These are phyloP conservation scores for Callospermophilus lateralis DNA, from an alignment of 2,113 vertebrate genomes.

Conservation along the genomic window DNA sequence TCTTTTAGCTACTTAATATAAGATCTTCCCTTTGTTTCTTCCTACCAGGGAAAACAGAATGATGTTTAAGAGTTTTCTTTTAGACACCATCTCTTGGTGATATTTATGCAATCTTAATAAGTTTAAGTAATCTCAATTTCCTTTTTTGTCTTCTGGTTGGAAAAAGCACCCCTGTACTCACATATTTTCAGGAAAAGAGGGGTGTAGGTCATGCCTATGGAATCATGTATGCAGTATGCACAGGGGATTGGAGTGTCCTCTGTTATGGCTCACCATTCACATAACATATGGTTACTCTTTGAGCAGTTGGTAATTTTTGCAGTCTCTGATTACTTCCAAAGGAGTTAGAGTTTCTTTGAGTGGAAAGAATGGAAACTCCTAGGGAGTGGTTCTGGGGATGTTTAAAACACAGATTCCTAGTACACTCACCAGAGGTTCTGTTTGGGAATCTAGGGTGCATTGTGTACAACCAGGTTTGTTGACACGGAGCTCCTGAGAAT, in stretches of 20 bases:
- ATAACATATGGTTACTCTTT: background rate
- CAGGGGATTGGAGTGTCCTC: background rate
- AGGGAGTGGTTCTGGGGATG: background rate
- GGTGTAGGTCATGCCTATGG: background rate
- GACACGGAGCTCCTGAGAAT: background rate
- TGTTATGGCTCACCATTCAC: background rate
- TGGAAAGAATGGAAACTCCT: background rate
- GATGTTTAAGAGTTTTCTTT: background rate
- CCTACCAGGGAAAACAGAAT: background rate
- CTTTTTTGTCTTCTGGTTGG: conserved; percentile 31
- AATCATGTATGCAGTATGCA: background rate
- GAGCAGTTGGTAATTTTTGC: background rate
- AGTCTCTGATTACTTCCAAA: background rate
- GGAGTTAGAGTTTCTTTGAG: background rate
- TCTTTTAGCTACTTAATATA: background rate
- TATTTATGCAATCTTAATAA: conserved; percentile 1
- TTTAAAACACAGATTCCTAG: background rate
- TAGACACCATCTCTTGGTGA: conserved; percentile 1
- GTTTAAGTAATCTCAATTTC: conserved; percentile 18
- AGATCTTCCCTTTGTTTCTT: background rate
- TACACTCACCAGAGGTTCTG: background rate
- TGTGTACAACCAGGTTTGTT: background rate
- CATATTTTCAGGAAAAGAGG: background rate
- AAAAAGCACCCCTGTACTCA: background rate
- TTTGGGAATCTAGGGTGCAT: background rate